Evolutionary conservation across 2,113 vertebrate species (phyloP), one percentile per base, ranked within the genome.

Genomic region (Gadus chalcogrammus): DNA sequence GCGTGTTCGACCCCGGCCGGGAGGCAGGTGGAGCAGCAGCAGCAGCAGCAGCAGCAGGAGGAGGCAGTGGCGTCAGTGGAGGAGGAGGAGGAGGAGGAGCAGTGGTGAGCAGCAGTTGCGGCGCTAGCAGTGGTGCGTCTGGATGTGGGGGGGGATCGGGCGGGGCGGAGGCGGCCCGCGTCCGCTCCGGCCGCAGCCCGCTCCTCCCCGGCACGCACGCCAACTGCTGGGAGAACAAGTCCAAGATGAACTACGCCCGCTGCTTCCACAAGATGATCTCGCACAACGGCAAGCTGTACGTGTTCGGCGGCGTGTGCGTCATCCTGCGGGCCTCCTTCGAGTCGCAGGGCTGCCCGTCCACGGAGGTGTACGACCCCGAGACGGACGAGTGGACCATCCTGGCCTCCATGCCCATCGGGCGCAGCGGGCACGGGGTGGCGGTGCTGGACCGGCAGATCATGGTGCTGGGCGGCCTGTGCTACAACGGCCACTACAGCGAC

Each of bases 181-280:
- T 94, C 59, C 94, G 96, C 70, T 91, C 94, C 78, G 93, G 55
- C 90, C 95, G 87, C 1, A 77, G 82, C 64, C 70, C 79, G 12
- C 80, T 78, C 73, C 79, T 79, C 62, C 86, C 87, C 11, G 81
- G 78, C 82, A 93, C 95, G 12, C 94, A 95, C 72, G 94, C 94
- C 86, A 95, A 94, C 91, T 98, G 97, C 86, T 99, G 97, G 97
- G 97, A 99, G 90, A 99, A 99, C 88, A 98, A 97, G 84, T 97
- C 97, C 86, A 99, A 98, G 90, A 99, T 99, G 97, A 99, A 99
- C 92, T 99, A 99, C 2, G 97, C 97, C 2, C 95, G 97, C 79
- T 99, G 97, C 87, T 99, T 99, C 93, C 97, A 99, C 90, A 98
- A 99, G 90, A 99, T 99, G 97, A 98, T 98, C 80, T 97, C 95